Conservation (phyloP, 2,797 vertebrate genomes). For the Passerculus sandwichensis region DNA sequence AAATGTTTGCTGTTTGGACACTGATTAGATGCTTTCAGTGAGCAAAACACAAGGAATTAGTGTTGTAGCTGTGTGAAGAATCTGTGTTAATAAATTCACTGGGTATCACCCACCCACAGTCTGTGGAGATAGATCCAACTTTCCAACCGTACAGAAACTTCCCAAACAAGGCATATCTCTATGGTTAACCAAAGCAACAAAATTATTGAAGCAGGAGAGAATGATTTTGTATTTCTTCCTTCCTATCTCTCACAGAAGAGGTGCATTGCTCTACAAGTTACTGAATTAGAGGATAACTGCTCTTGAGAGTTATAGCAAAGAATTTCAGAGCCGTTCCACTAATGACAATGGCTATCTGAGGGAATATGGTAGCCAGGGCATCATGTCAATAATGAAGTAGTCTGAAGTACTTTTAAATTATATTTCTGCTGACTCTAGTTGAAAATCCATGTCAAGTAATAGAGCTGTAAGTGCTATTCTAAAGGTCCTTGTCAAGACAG, state of each 20-base stretch:
- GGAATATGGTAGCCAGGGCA: not conserved
- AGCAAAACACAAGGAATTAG: not conserved
- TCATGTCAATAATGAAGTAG: constrained; percentile 21
- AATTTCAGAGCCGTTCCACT: constrained; percentile 3
- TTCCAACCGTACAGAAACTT: not conserved
- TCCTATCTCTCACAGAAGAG: not conserved
- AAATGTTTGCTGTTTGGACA: not conserved
- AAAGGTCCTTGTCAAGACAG: not conserved
- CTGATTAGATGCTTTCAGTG: not conserved
- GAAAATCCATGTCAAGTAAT: constrained; percentile 32
- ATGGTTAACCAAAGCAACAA: not conserved
- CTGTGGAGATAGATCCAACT: not conserved
- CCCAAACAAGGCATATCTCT: not conserved
- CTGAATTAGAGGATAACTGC: not conserved
- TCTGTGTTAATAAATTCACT: not conserved
- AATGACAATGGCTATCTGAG: constrained; percentile 2
- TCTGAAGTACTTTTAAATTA: constrained; percentile 25
- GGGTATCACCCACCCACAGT: not conserved
- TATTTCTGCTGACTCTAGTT: constrained; percentile 36
- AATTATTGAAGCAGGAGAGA: not conserved
- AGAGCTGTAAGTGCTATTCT: constrained; percentile 8
- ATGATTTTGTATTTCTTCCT: not conserved
- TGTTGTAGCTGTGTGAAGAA: not conserved
- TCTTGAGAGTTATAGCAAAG: not conserved
- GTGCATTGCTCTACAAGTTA: not conserved